Percentiles rank a stretch among this genome's conserved stretches.
Evolutionary conservation across 2,797 vertebrate species (phyloP).

Genomic region (Apogon talboti): DNA sequence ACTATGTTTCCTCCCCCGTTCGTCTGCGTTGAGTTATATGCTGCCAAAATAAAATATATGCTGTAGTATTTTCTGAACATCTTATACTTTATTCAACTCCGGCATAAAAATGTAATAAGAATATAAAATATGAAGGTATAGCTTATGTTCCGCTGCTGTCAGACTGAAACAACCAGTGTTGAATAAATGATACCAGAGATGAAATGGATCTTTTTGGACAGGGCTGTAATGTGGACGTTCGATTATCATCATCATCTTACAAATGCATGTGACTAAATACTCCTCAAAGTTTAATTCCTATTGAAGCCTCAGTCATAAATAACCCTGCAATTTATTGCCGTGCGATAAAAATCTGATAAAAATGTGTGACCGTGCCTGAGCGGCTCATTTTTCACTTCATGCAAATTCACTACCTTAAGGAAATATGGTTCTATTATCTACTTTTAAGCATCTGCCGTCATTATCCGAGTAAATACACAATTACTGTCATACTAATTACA

Average conservation of each 20-base stretch:
- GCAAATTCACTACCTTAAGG: conserved; percentile 67
- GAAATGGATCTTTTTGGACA: no score
- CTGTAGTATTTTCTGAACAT: conserved; percentile 12
- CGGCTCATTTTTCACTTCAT: conserved; percentile 55
- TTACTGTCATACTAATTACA: conserved; percentile 76
- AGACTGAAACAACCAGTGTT: conserved; percentile 5
- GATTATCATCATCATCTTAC: not conserved
- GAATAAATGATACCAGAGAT: no score
- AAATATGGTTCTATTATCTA: conserved; percentile 70
- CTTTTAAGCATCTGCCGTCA: conserved; percentile 76
- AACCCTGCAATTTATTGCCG: not conserved
- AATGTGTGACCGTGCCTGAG: conserved; percentile 34
- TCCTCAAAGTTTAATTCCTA: no score
- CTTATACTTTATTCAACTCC: not conserved
- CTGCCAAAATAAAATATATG: not conserved
- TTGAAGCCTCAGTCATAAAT: conserved; percentile 6
- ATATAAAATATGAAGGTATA: conserved; percentile 12
- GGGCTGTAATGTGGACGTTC: not conserved
- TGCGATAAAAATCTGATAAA: conserved; percentile 22
- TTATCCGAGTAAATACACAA: conserved; percentile 79
- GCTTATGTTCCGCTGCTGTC: conserved; percentile 14
- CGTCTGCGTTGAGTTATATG: conserved; percentile 8
- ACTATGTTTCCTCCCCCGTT: not conserved
- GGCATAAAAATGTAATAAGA: conserved; percentile 15
- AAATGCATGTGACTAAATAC: conserved; percentile 1